These are phyloP conservation scores for Stichopus horrens DNA, from an alignment of 53 echinoderm and acorn worm species.

Conservation along the genomic window DNA sequence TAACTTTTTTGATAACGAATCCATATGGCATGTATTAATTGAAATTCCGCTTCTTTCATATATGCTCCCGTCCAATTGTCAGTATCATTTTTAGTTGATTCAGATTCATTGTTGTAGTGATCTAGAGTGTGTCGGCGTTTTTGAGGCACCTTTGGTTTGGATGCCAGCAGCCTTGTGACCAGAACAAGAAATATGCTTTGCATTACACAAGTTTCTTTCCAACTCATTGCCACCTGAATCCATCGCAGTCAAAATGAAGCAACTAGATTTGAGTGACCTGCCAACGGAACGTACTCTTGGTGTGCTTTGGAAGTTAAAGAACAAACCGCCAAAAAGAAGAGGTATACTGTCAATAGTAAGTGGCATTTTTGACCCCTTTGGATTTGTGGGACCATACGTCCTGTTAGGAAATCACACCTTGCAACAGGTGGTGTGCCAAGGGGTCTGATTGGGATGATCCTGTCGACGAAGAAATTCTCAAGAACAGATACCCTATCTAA, in stretches of 20 bases:
- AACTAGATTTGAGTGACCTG: slow-evolving; percentile 42
- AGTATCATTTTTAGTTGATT: too few species aligned
- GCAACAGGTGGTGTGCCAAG: slow-evolving; percentile 46
- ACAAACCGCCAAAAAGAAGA: slow-evolving; percentile 36
- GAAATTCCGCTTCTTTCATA: too few species aligned
- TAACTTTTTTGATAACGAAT: too few species aligned
- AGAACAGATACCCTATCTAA: neutral
- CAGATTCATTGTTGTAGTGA: too few species aligned
- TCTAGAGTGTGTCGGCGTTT: neutral
- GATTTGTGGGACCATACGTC: slow-evolving; percentile 46
- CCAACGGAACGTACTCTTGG: slow-evolving; percentile 63
- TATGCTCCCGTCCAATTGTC: too few species aligned
- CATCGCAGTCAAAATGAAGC: slow-evolving; percentile 17
- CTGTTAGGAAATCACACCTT: slow-evolving; percentile 53
- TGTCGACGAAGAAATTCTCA: neutral
- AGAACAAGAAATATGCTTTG: slow-evolving; percentile 42
- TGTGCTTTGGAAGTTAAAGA: slow-evolving; percentile 61
- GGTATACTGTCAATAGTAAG: slow-evolving; percentile 55
- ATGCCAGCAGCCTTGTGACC: slow-evolving; percentile 50
- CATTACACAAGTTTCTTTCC: slow-evolving; percentile 38
- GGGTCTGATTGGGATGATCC: slow-evolving; percentile 49
- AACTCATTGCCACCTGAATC: slow-evolving; percentile 42
- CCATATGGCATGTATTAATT: too few species aligned
- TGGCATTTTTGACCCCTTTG: slow-evolving; percentile 59
- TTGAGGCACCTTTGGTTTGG: slow-evolving; percentile 21